Conservation (phyloP, 1,140 invertebrate species). For the Macrotrachela quadricornifera region DNA sequence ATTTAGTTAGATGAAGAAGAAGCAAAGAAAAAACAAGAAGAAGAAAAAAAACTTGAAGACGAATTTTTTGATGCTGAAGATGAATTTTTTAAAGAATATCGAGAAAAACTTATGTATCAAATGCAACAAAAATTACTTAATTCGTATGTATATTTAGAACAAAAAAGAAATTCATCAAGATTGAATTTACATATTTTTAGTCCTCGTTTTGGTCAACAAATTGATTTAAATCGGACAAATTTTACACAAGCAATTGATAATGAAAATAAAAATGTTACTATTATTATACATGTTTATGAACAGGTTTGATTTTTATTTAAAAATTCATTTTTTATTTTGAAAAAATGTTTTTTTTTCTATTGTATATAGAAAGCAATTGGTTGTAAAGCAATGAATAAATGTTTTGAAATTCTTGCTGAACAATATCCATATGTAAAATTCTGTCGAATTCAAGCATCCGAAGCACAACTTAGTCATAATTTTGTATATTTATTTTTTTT, state of each 20-base stretch:
- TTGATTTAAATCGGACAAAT: slow-evolving; percentile 44
- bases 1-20: slow-evolving; percentile 64
- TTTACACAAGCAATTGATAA: slow-evolving; percentile 69
- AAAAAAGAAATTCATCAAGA: too few relatives aligned
- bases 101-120: slow-evolving; percentile 69
- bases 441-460: slow-evolving; percentile 52
- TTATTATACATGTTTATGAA: slow-evolving; percentile 75
- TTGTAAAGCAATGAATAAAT: slow-evolving; percentile 64
- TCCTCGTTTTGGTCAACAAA: slow-evolving; percentile 38
- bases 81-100: slow-evolving; percentile 64
- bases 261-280: slow-evolving; percentile 57
- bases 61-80: slow-evolving; percentile 44
- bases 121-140: slow-evolving; percentile 39
- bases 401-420: slow-evolving; percentile 49
- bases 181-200: slow-evolving; percentile 15
- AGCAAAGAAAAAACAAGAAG: slow-evolving; percentile 42
- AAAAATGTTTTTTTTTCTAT: not conserved
- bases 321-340: slow-evolving; percentile 10
- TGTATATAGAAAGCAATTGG: slow-evolving; percentile 35
- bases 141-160: slow-evolving; percentile 12
- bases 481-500: slow-evolving; percentile 53
- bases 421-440: slow-evolving; percentile 74
- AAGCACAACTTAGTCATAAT: slow-evolving; percentile 34
- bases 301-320: slow-evolving; percentile 28
- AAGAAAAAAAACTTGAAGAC: slow-evolving; percentile 48